These are phyloP conservation scores for Chrysopilus asiliformis DNA, from an alignment of 2,888 invertebrate species.

Conservation along the genomic window DNA sequence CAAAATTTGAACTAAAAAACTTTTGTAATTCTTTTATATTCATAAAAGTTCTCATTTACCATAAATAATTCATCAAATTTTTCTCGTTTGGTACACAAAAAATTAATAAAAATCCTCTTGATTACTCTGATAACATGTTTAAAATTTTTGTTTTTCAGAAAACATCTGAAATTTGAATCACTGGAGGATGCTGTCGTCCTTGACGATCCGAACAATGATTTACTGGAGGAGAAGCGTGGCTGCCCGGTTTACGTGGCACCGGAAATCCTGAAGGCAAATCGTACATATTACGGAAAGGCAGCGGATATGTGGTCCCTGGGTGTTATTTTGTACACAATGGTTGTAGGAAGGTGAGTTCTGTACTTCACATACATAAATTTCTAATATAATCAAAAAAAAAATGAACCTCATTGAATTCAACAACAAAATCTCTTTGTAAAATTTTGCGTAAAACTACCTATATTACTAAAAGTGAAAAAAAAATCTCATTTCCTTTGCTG, in stretches of 20 bases:
- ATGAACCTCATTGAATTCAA: not conserved
- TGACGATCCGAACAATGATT: conserved; percentile 66
- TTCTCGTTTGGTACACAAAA: no score
- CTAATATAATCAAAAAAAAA: not conserved
- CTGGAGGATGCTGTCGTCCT: conserved; percentile 81
- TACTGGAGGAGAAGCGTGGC: conserved; percentile 76
- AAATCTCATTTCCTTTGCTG: no score
- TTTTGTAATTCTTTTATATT: no score
- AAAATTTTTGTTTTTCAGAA: no score
- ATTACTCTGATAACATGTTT: no score
- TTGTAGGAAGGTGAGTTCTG: conserved; percentile 62
- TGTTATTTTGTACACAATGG: conserved; percentile 85
- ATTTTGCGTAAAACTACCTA: no score
- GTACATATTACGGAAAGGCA: conserved; percentile 73
- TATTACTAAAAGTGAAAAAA: no score
- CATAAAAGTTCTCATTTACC: no score
- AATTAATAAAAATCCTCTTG: no score
- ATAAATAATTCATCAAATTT: no score
- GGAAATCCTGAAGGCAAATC: conserved; percentile 66
- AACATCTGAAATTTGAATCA: conserved; percentile 71
- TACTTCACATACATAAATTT: not conserved
- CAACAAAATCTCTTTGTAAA: not conserved
- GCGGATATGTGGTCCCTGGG: conserved; percentile 88
- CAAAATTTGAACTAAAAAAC: no score
- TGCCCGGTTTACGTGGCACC: conserved; percentile 93